phyloP scores from a whole-genome alignment of 30 jellyfish, hydroid and myxozoan species.

The Aurelia aurita complex sp. Pacific region DNA sequence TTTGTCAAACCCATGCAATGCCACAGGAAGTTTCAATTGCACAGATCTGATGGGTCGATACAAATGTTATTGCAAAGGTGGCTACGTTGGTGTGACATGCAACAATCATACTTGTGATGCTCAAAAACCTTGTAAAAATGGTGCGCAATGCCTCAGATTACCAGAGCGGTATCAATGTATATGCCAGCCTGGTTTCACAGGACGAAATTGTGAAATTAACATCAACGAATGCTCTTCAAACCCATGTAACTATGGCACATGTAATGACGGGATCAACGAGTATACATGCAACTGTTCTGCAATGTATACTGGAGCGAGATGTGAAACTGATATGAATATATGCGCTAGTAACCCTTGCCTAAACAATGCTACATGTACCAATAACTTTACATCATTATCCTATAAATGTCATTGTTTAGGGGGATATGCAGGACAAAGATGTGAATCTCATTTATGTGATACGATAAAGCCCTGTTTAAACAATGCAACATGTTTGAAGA shows the following conservation, averaged over 20 bases:
- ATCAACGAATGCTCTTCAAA: slow-evolving; percentile 64
- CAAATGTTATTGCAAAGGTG: slow-evolving; percentile 48
- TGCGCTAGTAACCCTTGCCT: slow-evolving; percentile 74
- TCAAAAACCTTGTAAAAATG: slow-evolving; percentile 65
- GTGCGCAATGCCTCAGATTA: slow-evolving; percentile 46
- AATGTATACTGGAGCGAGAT: slow-evolving; percentile 72
- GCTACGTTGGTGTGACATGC: slow-evolving; percentile 47
- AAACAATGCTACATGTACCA: slow-evolving; percentile 77
- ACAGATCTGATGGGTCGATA: slow-evolving; percentile 45
- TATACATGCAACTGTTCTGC: slow-evolving; percentile 69
- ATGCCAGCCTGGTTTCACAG: slow-evolving; percentile 81
- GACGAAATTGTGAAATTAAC: slow-evolving; percentile 59
- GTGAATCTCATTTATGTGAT: slow-evolving; percentile 78
- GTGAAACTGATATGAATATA: slow-evolving; percentile 71
- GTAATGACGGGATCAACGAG: slow-evolving; percentile 66
- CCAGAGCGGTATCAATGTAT: slow-evolving; percentile 62
- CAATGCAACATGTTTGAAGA: slow-evolving; percentile 77
- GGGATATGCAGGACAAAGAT: slow-evolving; percentile 69
- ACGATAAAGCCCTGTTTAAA: slow-evolving; percentile 58
- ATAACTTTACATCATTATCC: slow-evolving; percentile 41
- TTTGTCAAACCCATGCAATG: slow-evolving; percentile 60
- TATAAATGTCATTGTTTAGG: slow-evolving; percentile 64
- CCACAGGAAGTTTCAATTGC: slow-evolving; percentile 51
- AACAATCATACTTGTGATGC: slow-evolving; percentile 58
- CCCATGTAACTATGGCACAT: slow-evolving; percentile 75